Conservation (phyloP, 1,140 invertebrate genomes). For the Euwallacea similis region DNA sequence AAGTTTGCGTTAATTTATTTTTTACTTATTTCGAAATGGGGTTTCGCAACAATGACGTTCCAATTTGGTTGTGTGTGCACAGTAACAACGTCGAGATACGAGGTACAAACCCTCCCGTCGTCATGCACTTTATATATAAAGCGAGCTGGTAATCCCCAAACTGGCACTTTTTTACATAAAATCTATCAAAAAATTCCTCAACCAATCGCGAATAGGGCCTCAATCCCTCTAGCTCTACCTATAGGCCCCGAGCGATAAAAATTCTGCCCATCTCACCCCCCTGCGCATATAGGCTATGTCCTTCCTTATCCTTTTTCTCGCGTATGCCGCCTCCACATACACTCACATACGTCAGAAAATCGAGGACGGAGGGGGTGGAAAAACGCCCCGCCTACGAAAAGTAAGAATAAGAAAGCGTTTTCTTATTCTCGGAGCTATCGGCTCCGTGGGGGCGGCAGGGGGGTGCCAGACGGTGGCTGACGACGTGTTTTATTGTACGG, state of each 20-base stretch:
- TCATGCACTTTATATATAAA: slow-evolving; percentile 31
- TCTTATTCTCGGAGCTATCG: slow-evolving; percentile 13
- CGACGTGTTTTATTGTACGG: slow-evolving; percentile 2
- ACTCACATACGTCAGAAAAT: slow-evolving; percentile 22
- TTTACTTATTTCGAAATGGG: too few species aligned
- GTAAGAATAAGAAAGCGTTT: slow-evolving; percentile 24
- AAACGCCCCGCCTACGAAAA: slow-evolving; percentile 3
- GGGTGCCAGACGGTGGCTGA: neutral
- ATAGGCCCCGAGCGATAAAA: slow-evolving; percentile 22
- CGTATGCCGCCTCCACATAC: slow-evolving; percentile 24
- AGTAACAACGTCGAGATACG: too few species aligned
- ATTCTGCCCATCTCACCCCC: neutral
- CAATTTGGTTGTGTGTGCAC: too few species aligned
- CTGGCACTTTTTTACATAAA: slow-evolving; percentile 31
- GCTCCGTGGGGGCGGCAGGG: neutral
- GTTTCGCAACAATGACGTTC: too few species aligned
- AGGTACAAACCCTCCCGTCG: neutral
- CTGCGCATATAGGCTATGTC: neutral
- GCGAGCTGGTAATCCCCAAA: slow-evolving; percentile 7
- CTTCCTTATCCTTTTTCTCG: slow-evolving; percentile 29
- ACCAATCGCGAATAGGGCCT: slow-evolving; percentile 11
- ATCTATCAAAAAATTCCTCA: slow-evolving; percentile 23
- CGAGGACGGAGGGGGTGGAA: neutral
- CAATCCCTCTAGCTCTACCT: slow-evolving; percentile 27
- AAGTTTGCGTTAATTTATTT: too few species aligned